Base-by-base conservation (phyloP, 2,888 invertebrate genomes). In the Diplolepis rosae region DNA sequence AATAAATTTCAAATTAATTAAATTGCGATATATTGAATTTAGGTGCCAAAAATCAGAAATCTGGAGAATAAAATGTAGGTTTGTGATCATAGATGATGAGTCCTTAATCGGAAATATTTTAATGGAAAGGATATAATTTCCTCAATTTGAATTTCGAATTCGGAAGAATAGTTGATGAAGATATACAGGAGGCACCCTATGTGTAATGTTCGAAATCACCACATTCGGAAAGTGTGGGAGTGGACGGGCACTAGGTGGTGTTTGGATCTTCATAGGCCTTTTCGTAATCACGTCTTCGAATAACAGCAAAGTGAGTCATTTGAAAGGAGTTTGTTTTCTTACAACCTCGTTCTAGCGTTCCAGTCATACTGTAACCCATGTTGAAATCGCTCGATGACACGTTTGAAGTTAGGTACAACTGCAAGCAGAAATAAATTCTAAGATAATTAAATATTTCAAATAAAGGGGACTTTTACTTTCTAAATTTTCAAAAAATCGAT, bases 321-420 rank as follows among this genome's bases (percentile, higher is more conserved):
- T 95, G 95, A 89, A 95, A 94, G 85, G 92, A 91, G 89, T 94
- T 94, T 80, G 93, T 93, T 85, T 93, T 92, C 79, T 94, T 93
- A 86, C 92, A 92, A 80, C 95, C 95, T 18, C 95, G 91, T 88
- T 96, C 96, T 84, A 96, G 90, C 11, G 94, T 95, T 11, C 96
- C 96, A 1, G 95, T 96, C 92, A 96, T 94, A 85, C 95, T 95
- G 91, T 96, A 96, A 65, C 96, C 96, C 93, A 95, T 95, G 90
- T 95, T 95, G 91, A 95, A 95, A 90, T 96, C 96, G 66, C 95
- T 93, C 84, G 94, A 93, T 56, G 94, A 94, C 83, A 96, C 95
- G 89, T 95, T 95, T 73, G 95, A 95, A 73, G 95, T 95, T 85
- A 96, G 92, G 89, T 93, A 93, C 87, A 95, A 90, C 92, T 93